phyloP scores from a whole-genome alignment of 2,113 vertebrate species.

The Blennius ocellaris region DNA sequence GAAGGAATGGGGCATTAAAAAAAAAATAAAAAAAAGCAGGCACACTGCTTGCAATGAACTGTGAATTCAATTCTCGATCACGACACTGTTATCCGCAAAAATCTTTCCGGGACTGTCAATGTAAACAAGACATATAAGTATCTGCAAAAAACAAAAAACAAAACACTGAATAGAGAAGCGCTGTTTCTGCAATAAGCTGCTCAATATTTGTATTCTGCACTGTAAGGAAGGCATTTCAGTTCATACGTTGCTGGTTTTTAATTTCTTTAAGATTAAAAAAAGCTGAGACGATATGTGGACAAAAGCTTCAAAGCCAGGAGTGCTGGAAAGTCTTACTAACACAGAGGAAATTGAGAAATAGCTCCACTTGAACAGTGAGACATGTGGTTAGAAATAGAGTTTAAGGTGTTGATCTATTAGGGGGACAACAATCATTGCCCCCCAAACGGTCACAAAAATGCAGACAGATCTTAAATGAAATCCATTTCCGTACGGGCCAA shows the following conservation, averaged over 20 bases:
- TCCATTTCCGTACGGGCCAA: constrained; percentile 37
- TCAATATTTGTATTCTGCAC: background rate
- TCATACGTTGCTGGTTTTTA: background rate
- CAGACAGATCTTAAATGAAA: constrained; percentile 44
- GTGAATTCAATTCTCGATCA: background rate
- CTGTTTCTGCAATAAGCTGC: background rate
- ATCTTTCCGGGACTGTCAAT: background rate
- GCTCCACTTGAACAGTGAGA: too few species aligned
- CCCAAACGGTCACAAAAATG: constrained; percentile 20
- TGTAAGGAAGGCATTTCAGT: background rate
- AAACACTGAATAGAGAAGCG: background rate
- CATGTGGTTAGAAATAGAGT: too few species aligned
- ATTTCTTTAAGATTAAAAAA: too few species aligned
- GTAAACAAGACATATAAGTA: too few species aligned
- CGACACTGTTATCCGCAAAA: background rate
- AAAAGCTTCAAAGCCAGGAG: too few species aligned
- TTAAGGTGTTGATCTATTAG: background rate
- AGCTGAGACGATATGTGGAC: too few species aligned
- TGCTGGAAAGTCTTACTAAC: too few species aligned
- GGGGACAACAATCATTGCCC: background rate
- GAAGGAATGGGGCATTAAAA: constrained; percentile 8
- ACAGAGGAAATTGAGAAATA: too few species aligned
- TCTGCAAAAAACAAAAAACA: too few species aligned
- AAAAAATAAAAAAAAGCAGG: background rate
- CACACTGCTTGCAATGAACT: constrained; percentile 1